These are phyloP conservation scores for Aldabrachelys gigantea DNA, from an alignment of 2,113 vertebrate genomes.

Conservation along the genomic window DNA sequence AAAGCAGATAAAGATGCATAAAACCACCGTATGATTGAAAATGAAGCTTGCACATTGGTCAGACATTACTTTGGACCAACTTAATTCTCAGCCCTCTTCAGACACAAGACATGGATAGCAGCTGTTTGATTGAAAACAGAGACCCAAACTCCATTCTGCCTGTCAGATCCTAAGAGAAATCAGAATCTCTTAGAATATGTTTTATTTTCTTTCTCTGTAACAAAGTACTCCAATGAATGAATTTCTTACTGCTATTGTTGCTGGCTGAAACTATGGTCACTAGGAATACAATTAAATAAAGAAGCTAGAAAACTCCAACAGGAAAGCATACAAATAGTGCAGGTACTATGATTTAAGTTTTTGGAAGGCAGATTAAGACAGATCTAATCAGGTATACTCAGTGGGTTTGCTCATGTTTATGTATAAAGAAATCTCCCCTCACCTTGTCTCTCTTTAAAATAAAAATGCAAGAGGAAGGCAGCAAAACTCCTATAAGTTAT, in stretches of 20 bases:
- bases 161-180: background rate
- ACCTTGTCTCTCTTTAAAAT: background rate
- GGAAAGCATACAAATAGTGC: background rate
- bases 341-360: background rate
- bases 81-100: background rate
- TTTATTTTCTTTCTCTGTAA: background rate
- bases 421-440: too few relatives aligned
- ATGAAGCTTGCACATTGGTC: background rate
- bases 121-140: background rate
- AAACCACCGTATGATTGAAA: background rate
- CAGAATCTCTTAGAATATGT: background rate
- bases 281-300: background rate
- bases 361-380: background rate
- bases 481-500: background rate
- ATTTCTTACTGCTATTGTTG: background rate
- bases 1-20: background rate
- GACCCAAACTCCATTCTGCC: background rate
- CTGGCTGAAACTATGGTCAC: background rate
- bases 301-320: background rate
- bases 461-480: background rate
- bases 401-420: too few relatives aligned
- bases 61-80: background rate
- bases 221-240: background rate
- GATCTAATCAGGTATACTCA: background rate
- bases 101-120: background rate